These are phyloP conservation scores for Hyperoodon ampullatus DNA, from an alignment of 2,113 vertebrate genomes.

Conservation along the genomic window DNA sequence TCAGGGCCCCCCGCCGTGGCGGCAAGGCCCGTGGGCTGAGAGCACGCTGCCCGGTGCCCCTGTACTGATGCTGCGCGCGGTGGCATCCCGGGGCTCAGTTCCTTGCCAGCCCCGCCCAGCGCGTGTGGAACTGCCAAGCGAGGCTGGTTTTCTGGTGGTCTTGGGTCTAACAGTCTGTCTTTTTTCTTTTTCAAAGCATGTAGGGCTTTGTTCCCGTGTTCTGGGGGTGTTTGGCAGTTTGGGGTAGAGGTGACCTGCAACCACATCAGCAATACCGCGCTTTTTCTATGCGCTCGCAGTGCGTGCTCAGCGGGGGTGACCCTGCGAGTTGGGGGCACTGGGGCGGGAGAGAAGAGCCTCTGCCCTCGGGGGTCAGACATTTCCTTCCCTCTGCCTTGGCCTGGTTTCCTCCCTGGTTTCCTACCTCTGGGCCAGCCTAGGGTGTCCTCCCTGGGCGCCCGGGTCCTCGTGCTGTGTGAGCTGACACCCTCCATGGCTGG, in stretches of 20 bases:
- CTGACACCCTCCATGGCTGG: accelerated
- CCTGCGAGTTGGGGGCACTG: background rate
- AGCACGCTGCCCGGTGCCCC: background rate
- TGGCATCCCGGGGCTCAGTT: background rate
- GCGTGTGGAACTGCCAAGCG: accelerated
- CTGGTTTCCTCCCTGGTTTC: background rate
- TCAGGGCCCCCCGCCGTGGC: background rate
- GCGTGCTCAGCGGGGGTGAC: background rate
- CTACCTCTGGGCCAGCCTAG: slow-evolving; percentile 56
- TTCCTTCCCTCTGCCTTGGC: background rate
- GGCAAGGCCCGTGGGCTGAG: background rate
- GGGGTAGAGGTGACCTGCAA: background rate
- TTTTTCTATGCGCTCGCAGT: background rate
- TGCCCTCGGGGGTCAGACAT: background rate
- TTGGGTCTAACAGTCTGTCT: background rate
- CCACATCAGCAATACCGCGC: background rate
- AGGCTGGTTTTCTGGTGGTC: background rate
- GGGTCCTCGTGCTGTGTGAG: background rate
- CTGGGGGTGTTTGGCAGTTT: background rate
- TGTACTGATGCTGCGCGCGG: background rate
- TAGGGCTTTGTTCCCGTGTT: accelerated
- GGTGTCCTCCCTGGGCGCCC: background rate
- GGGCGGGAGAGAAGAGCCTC: background rate
- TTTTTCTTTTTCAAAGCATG: background rate
- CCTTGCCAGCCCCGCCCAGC: background rate